Base-by-base conservation (phyloP, 2,797 vertebrate species). In the Leptoclinus maculatus region DNA sequence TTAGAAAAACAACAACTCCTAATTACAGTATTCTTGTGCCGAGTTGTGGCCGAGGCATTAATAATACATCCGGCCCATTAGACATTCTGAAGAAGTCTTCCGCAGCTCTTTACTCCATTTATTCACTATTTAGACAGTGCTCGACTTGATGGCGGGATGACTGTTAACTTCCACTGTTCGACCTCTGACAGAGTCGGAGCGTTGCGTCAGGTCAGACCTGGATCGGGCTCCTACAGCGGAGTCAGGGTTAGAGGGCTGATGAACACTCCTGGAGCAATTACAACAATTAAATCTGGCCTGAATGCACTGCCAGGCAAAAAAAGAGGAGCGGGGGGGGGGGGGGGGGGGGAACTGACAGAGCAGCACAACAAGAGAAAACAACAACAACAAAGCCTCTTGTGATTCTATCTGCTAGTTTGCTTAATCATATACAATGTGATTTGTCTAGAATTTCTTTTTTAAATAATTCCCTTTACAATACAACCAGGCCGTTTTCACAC, bases 361-460 rank as follows among this genome's bases (percentile, higher is more conserved):
- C 57, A 68, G 65, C 53, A 87, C 60, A 77, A 79, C 67, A 81
- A 67, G 17, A 80, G 47, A 80, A 84, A 78, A 83, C 70, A 78
- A 86, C 76, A 89, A 88, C 84, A 89, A 85, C 68, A 86, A 91
- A 88, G 85, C 83, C 90, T 91, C 86, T 74, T 88, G 90, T 86
- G 91, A 92, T 90, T 92, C 82, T 85, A 86, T 85, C 83, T 86
- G 83, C 89, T 87, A 76, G 79, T 87, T 92, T 85, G 82, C 83
- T 88, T 95, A 92, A 95, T 95, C 91, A 93, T 83, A 94, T 93
- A 92, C 91, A 93, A 85, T 90, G 83, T 90, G 87, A 94, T 93
- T 92, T 92, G 90, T 93, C 78, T 90, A 82, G 78, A 86, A 85
- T 91, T 77, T 87, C 84, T 92, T 91, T 93, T 92, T 90, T 75